Evolutionary conservation across 2,888 invertebrate species (phyloP), one percentile per base, ranked within the genome.

Genomic region (Megamerina dolium): DNA sequence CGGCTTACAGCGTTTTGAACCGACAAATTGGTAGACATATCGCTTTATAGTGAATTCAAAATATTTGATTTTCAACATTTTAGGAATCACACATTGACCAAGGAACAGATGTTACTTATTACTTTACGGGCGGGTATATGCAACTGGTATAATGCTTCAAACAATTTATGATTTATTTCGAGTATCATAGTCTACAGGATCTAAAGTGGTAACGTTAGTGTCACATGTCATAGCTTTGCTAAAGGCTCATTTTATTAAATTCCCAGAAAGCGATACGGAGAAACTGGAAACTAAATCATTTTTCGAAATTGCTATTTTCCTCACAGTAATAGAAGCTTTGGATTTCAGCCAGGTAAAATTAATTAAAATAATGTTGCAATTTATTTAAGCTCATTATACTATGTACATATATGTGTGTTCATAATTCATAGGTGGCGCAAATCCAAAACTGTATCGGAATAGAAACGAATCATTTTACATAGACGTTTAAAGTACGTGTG

Each of bases 271-370:
- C 5, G 4, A 4, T 18, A n/a, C 17, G 5, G 19, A 30, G 21
- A 41, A n/a, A 5, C 27, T 8, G 3, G n/a, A 3, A 8, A 34
- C 12, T 30, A 39, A 38, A 27, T 20, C 13, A n/a, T n/a, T n/a
- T n/a, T n/a, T n/a, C n/a, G n/a, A n/a, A n/a, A n/a, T n/a, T n/a
- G n/a, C n/a, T n/a, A 43, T 39, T 21, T 43, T 43, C 27, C 30
- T 20, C 12, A 26, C 31, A 37, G 40, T 45, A n/a, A 33, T 45
- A 26, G 45, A 31, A 21, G 40, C 42, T 20, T 27, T 46, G 16
- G 46, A 50, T 21, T 46, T 46, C 30, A 49, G 40, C 10, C 46
- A 46, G 41, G 19, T 2, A 20, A n/a, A n/a, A n/a, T n/a, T n/a
- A n/a, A n/a, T n/a, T n/a, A n/a, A n/a, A n/a, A n/a, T n/a, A n/a